A percentile compares a stretch with the other conserved stretches of the same genome.
phyloP scores from a whole-genome alignment of 1,140 invertebrate genomes.

The Proctacanthus coquilletti region DNA sequence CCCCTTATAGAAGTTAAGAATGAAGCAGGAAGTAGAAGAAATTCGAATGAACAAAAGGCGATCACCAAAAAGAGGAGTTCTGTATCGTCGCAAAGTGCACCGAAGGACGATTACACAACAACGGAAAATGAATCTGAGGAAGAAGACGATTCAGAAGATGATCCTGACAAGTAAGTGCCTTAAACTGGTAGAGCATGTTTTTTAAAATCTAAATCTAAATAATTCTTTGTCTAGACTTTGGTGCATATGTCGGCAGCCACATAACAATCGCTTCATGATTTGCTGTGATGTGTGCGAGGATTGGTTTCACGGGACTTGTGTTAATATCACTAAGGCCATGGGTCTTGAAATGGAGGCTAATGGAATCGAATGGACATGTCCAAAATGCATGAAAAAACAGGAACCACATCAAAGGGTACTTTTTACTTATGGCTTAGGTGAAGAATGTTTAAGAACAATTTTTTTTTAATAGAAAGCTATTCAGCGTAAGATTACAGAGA shows the following conservation, averaged over 20 bases:
- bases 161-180: conserved; percentile 48
- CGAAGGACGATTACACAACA: not conserved
- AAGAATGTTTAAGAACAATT: too few species aligned
- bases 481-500: conserved; percentile 5
- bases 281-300: conserved; percentile 92
- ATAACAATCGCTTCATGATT: conserved; percentile 96
- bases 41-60: not conserved
- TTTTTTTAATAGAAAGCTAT: conserved; percentile 1
- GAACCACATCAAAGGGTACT: too few species aligned
- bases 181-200: not conserved
- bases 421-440: too few species aligned
- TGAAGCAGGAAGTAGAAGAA: not conserved
- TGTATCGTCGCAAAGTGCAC: not conserved
- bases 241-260: conserved; percentile 90
- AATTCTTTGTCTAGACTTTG: conserved; percentile 47
- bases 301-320: conserved; percentile 95
- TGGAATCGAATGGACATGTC: conserved; percentile 81
- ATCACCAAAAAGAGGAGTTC: conserved; percentile 2
- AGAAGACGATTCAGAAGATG: conserved; percentile 57
- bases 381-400: conserved; percentile 53
- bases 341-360: conserved; percentile 79
- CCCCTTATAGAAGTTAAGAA: too few species aligned
- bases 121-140: conserved; percentile 32
- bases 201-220: not conserved
- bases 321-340: conserved; percentile 81